Evolutionary conservation across 2,888 invertebrate genomes (phyloP), one percentile per base, ranked within the genome.

Genomic region (Coelogynopora nodosa): DNA sequence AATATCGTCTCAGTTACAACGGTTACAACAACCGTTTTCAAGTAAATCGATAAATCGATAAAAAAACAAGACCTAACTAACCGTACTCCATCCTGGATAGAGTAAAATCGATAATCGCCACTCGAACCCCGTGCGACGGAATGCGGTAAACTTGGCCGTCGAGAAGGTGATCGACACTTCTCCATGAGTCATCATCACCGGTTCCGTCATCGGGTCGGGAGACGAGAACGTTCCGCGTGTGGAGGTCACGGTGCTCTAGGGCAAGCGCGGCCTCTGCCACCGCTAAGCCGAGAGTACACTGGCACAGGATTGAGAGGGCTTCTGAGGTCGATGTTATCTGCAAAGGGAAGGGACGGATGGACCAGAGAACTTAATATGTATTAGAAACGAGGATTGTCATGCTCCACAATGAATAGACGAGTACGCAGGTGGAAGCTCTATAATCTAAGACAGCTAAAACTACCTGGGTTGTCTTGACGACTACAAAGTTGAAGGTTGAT

Each of bases 161-260:
- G 0, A 95, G 88, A 26, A 90, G 92, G 90, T 93, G 95, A 0
- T 28, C 10, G n/a, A 5, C 13, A 18, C 5, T 27, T 27, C 13
- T n/a, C 13, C 13, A 5, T 2, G 74, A 13, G 2, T 26, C 2
- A 18, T 49, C 80, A n/a, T 26, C 80, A 2, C 13, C 26, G 0
- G 94, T 94, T 10, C 5, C 5, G 18, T 18, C 5, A 49, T 5
- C 49, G 5, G 18, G 18, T 85, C 93, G 93, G 26, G 94, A 93
- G 31, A 98, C 94, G 84, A 98, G 92, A 87, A 97, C 94, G 92
- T 98, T 98, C 13, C 97, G 97, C 95, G 96, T 95, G 92, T 98
- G 98, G 88, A 98, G 93, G 91, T 98, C 98, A 67, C 98, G 94
- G 90, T 98, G 98, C 91, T 98, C 98, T 92, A 98, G 98, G 91